Evolutionary conservation across 23 tunicate genomes (phyloP).

Genomic region (Halocynthia aurantium): DNA sequence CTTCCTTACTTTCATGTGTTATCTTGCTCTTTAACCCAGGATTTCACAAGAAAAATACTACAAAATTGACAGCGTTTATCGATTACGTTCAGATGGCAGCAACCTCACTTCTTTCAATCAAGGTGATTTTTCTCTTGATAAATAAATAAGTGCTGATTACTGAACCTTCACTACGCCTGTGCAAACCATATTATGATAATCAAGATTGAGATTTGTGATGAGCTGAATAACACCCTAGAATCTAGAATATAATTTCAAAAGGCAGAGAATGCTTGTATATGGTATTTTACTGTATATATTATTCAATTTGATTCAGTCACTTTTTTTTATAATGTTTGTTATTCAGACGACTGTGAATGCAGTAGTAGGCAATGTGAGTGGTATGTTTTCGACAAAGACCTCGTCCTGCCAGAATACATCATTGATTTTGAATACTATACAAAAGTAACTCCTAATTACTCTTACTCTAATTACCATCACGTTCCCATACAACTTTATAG

Average conservation of each 20-base stretch:
- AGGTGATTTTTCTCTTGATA: not conserved
- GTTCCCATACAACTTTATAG: not conserved
- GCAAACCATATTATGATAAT: too few species aligned
- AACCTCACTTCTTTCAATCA: constrained; percentile 5
- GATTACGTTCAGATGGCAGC: constrained; percentile 36
- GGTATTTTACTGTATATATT: not conserved
- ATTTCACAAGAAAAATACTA: constrained; percentile 46
- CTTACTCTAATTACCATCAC: too few species aligned
- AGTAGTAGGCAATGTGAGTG: constrained; percentile 87
- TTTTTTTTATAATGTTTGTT: not conserved
- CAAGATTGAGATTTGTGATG: too few species aligned
- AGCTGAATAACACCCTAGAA: too few species aligned
- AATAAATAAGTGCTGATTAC: not conserved
- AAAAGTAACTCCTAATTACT: constrained; percentile 33
- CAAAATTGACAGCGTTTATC: constrained; percentile 80
- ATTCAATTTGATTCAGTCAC: not conserved
- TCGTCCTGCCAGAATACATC: constrained; percentile 86
- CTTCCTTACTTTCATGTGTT: not conserved
- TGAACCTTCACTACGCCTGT: too few species aligned
- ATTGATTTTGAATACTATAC: constrained; percentile 83
- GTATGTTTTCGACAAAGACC: constrained; percentile 47
- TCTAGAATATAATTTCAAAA: too few species aligned
- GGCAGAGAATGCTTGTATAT: too few species aligned
- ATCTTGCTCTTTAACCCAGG: constrained; percentile 17
- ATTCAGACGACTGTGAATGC: constrained; percentile 86